These are phyloP conservation scores for Actias luna DNA, from an alignment of 2,888 invertebrate species.

Conservation along the genomic window DNA sequence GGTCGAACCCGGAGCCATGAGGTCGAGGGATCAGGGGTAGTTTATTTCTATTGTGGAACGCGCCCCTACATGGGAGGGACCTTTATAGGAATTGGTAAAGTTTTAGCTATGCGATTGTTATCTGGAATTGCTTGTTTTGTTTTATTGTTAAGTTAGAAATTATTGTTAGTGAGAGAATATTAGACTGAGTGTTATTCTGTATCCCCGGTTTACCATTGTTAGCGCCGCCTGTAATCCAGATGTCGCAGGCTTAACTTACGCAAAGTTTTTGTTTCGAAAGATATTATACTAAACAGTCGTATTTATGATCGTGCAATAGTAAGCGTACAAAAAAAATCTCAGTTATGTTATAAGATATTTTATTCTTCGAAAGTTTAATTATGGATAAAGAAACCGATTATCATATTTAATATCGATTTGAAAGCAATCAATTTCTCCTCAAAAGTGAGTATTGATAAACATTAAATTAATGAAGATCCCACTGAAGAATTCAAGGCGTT, in stretches of 20 bases:
- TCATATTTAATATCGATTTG: no score
- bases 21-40: conserved; percentile 18
- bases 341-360: no score
- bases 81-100: conserved; percentile 18
- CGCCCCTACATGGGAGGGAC: conserved; percentile 12
- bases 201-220: neutral
- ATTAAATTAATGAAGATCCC: no score
- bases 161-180: conserved; percentile 6
- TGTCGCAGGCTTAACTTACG: neutral
- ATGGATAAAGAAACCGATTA: no score
- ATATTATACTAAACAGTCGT: neutral
- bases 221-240: neutral
- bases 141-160: conserved; percentile 9
- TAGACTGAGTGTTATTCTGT: neutral
- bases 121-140: conserved; percentile 12
- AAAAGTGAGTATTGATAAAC: no score
- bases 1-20: conserved; percentile 13
- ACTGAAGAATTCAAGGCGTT: no score
- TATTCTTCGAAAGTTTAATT: no score
- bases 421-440: no score
- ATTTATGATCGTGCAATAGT: neutral
- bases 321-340: neutral
- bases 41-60: conserved; percentile 18
- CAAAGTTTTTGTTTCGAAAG: neutral
- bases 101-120: conserved; percentile 14